Conservation (phyloP, 2,888 invertebrate genomes). For the Myopa testacea region DNA sequence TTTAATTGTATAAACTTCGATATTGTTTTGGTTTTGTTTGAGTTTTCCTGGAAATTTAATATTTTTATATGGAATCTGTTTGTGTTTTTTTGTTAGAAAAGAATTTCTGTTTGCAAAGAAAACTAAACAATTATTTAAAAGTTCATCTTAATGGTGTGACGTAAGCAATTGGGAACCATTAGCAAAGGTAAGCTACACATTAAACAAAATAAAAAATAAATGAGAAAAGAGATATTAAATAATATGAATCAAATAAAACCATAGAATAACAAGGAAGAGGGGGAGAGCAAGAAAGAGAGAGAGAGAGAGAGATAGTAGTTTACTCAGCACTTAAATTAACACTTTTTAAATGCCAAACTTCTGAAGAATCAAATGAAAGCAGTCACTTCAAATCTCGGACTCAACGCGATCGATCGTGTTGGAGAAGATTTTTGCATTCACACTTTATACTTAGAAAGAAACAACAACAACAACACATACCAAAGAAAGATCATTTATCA, state of each 20-base stretch:
- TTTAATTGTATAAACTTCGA: conserved; percentile 44
- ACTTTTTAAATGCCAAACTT: too few species aligned
- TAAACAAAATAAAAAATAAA: conserved; percentile 59
- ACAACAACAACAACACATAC: too few species aligned
- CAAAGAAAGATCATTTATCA: too few species aligned
- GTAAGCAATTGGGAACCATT: conserved; percentile 70
- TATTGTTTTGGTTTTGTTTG: not conserved
- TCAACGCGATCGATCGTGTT: too few species aligned
- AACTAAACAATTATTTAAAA: conserved; percentile 46
- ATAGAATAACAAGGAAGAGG: not conserved
- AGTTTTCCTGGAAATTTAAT: not conserved
- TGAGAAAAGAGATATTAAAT: conserved; percentile 19
- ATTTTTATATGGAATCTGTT: too few species aligned
- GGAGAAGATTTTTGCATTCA: too few species aligned
- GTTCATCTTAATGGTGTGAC: conserved; percentile 68
- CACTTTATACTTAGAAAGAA: too few species aligned
- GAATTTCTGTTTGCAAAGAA: not conserved
- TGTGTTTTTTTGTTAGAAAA: too few species aligned
- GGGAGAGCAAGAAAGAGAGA: conserved; percentile 29
- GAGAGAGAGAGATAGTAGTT: conserved; percentile 2
- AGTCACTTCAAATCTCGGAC: too few species aligned
- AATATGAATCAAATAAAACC: conserved; percentile 29
- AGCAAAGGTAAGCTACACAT: conserved; percentile 70
- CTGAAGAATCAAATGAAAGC: too few species aligned
- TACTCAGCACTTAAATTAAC: not conserved